Conservation (phyloP, 1,140 invertebrate genomes). For the Condylostylus longicornis region DNA sequence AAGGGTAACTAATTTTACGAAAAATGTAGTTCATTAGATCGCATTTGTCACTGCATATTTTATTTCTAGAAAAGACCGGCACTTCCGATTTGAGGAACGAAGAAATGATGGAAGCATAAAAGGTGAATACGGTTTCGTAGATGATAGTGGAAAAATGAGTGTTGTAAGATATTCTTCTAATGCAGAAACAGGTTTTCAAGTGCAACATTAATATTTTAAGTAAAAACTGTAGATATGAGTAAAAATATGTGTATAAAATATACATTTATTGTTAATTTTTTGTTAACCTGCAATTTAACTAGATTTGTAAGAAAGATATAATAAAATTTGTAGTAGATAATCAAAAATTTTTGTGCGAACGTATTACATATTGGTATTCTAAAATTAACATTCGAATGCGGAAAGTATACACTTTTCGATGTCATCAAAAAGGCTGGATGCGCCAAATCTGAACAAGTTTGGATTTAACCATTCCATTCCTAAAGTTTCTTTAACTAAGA, state of each 20-base stretch:
- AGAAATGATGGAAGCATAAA: conserved; percentile 59
- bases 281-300: no score
- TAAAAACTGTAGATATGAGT: no score
- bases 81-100: conserved; percentile 66
- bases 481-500: conserved; percentile 69
- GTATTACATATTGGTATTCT: neutral
- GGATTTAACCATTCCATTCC: conserved; percentile 76
- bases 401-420: conserved; percentile 35
- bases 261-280: neutral
- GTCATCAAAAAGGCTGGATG: conserved; percentile 72
- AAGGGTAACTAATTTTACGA: conserved; percentile 67
- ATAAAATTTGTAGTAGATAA: neutral
- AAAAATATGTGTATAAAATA: neutral
- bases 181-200: conserved; percentile 53
- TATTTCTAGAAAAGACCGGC: conserved; percentile 53
- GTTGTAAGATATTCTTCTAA: conserved; percentile 63
- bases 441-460: conserved; percentile 83
- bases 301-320: neutral
- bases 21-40: no score
- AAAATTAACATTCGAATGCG: conserved; percentile 2
- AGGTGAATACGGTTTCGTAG: conserved; percentile 71
- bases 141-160: conserved; percentile 60
- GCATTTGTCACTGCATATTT: neutral
- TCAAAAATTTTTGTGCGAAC: neutral
- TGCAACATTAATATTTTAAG: no score